Evolutionary conservation across 92 coral and sea anemone species (phyloP), one percentile per base, ranked within the genome.

Genomic region (Isaurus tuberculatus): DNA sequence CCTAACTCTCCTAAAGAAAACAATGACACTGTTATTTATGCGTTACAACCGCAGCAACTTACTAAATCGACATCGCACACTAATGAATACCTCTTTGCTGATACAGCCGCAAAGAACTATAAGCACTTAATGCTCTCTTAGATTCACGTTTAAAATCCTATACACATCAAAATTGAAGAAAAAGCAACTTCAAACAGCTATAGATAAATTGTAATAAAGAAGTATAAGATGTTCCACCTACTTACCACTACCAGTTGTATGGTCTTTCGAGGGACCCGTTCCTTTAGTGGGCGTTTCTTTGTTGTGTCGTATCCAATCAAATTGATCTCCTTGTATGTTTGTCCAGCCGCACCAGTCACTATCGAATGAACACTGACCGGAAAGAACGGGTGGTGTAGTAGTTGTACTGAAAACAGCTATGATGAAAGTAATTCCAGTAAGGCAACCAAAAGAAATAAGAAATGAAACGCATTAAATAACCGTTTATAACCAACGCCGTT

Each of bases 301-400:
- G 11, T 13, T 34, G 32, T 58, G 19, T 11, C 70, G 53, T 34
- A 19, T 36, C 82, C 82, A 77, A 22, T 77, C 70, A 26, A 77
- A 77, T 14, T 77, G 70, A 34, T 77, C 82, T 2, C 82, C 82
- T n/a, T 57, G 82, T 32, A 77, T 64, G 68, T 77, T 77, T 22
- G 82, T 77, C 82, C 82, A 77, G 15, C 82, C 82, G 23, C 82
- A 77, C 34, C 37, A 22, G 10, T 13, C 23, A 14, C 27, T 23
- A 43, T 77, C 82, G 58, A 77, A 77, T 4, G 70, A 77, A 57
- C 82, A 77, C 31, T 58, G 32, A 1, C 70, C 82, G 7, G 82
- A 34, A 40, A 33, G 31, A 20, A 57, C 70, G 3, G 82, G 82
- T 5, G 82, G 82, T 11, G 55, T 20, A 7, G 82, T 57, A 19